Evolutionary conservation across 2,888 invertebrate species (phyloP).

Genomic region (Machimus rusticus): DNA sequence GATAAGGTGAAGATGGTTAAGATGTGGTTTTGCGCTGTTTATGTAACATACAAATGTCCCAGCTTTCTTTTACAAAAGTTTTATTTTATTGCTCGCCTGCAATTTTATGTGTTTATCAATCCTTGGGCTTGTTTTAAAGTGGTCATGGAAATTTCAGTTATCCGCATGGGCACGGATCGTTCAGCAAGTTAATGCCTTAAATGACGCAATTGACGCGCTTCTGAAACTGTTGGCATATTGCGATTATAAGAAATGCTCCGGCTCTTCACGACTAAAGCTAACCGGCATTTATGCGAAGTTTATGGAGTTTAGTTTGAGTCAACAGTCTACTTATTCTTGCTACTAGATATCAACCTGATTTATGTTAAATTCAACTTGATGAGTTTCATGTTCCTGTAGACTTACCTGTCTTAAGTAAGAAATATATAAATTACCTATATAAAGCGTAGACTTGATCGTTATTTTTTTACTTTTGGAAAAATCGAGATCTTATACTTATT

Average conservation of each 20-base stretch:
- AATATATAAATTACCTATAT: too few relatives aligned
- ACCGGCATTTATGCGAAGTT: not conserved
- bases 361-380: not conserved
- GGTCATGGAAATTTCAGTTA: slow-evolving; percentile 14
- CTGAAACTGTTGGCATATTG: not conserved
- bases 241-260: not conserved
- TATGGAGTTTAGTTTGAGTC: not conserved
- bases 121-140: slow-evolving; percentile 30
- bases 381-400: not conserved
- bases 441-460: too few relatives aligned
- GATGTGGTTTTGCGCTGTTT: not conserved
- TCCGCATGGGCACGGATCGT: not conserved
- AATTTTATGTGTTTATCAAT: slow-evolving; percentile 10
- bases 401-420: too few relatives aligned
- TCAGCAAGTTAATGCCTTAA: not conserved
- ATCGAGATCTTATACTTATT: too few relatives aligned
- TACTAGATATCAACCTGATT: not conserved
- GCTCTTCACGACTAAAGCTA: not conserved
- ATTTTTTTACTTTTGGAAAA: too few relatives aligned
- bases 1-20: not conserved
- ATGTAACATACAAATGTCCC: slow-evolving; percentile 4
- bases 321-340: not conserved
- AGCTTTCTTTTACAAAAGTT: slow-evolving; percentile 8
- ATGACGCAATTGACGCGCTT: not conserved
- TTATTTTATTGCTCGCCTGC: slow-evolving; percentile 7